phyloP scores from a whole-genome alignment of 1,140 invertebrate genomes.

The Drosophila tani region DNA sequence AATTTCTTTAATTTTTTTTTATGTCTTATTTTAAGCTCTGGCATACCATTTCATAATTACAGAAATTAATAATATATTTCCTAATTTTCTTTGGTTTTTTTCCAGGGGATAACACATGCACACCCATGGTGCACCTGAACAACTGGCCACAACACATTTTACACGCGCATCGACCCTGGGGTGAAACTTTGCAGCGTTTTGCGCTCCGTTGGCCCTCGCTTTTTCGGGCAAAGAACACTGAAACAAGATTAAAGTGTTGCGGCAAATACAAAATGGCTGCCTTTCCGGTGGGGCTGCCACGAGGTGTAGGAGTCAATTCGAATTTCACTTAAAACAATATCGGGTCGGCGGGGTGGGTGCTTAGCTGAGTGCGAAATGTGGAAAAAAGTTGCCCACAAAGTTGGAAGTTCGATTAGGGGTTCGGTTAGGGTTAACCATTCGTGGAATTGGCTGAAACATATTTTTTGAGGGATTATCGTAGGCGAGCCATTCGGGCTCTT shows the following conservation, averaged over 20 bases:
- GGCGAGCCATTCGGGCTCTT: conserved; percentile 1
- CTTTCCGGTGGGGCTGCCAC: conserved; percentile 2
- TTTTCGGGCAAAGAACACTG: conserved; percentile 48
- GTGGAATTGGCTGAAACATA: conserved; percentile 35
- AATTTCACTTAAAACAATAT: conserved; percentile 62
- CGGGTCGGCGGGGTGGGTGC: not conserved
- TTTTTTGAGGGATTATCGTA: conserved; percentile 31
- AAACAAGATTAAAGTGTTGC: conserved; percentile 68
- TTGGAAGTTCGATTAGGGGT: conserved; percentile 36
- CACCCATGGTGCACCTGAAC: not conserved
- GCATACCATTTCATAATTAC: no score
- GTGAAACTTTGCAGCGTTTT: conserved; percentile 49
- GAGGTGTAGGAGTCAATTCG: conserved; percentile 27
- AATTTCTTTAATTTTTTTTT: no score
- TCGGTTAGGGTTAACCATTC: conserved; percentile 40
- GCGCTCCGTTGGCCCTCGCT: conserved; percentile 25
- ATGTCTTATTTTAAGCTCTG: no score
- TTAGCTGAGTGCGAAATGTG: not conserved
- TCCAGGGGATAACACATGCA: no score
- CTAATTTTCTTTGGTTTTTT: no score
- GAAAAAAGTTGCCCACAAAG: conserved; percentile 28
- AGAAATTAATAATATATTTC: no score
- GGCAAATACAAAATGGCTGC: conserved; percentile 64
- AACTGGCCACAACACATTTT: conserved; percentile 51
- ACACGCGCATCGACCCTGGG: conserved; percentile 23